Base-by-base conservation (phyloP, 2,113 vertebrate genomes). In the Pionites leucogaster region DNA sequence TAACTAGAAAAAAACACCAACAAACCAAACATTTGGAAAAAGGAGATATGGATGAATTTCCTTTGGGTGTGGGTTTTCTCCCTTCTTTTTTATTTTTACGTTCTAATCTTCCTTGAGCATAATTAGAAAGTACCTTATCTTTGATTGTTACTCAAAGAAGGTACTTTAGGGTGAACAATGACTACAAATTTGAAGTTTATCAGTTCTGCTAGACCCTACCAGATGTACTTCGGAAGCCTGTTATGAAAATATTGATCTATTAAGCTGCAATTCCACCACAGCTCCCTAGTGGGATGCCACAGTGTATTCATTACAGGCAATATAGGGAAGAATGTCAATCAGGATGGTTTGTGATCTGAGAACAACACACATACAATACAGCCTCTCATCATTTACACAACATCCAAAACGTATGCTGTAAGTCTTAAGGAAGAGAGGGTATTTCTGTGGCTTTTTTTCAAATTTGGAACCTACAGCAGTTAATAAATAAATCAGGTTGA, bases 11-110 rank as follows among this genome's bases (percentile, higher is more conserved):
- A 76, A 75, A 12, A 7, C 9, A 9, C 19, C 29, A 59, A 59
- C 55, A 59, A 59, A 59, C 33, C 13, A 59, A 57, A 8, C 20
- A 31, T 10, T 8, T 3, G 49, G 19, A 28, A 41, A 60, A 44
- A 67, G 7, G 13, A 1, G 7, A 1, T 57, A 27, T 77, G 2
- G 5, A 7, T 20, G 12, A 3, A 13, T 20, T 10, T n/a, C 24
- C 25, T 81, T 75, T 50, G 22, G 2, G 8, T 47, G 6, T 17
- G 13, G 20, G 1, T 42, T 67, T 55, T 25, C 10, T 2, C 12
- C 7, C 9, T 16, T 25, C 1, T n/a, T 62, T 53, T 62, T 82
- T 44, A 7, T 74, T 88, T 85, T 35, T 55, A 35, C 3, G 8
- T 13, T 33, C 13, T 41, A 49, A 11, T 18, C 1, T 52, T 79